phyloP scores from a whole-genome alignment of 2,888 invertebrate species.

The Cerceris rybyensis region DNA sequence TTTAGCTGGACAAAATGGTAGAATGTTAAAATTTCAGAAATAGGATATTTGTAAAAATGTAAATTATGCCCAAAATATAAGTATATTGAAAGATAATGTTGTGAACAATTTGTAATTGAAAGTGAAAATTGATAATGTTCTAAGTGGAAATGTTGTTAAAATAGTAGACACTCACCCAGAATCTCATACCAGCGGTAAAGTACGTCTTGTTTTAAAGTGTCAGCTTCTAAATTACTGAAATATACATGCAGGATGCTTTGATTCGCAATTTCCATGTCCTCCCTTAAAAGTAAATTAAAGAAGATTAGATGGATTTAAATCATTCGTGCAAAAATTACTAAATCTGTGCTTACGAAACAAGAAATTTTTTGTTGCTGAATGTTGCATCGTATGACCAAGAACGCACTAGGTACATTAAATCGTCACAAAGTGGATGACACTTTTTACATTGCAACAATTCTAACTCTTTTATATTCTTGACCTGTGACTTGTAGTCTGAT shows the following conservation, averaged over 20 bases:
- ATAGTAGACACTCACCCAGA: constrained; percentile 75
- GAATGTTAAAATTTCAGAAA: not conserved
- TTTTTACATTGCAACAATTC: constrained; percentile 59
- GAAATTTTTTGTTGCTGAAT: too few relatives aligned
- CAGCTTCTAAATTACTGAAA: constrained; percentile 71
- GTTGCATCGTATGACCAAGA: too few relatives aligned
- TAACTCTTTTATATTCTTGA: not conserved
- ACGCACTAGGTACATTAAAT: constrained; percentile 55
- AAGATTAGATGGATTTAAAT: too few relatives aligned
- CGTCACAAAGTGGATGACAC: constrained; percentile 73
- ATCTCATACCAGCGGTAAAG: constrained; percentile 77
- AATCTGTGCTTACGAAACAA: too few relatives aligned
- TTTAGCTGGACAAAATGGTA: not conserved
- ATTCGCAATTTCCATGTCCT: constrained; percentile 54
- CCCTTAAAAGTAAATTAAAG: not conserved
- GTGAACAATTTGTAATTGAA: not conserved
- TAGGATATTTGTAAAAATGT: not conserved
- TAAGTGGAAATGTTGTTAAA: not conserved
- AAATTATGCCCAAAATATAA: not conserved
- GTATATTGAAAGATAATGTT: not conserved
- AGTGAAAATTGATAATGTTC: not conserved
- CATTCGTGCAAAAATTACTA: too few relatives aligned
- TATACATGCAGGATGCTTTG: constrained; percentile 75
- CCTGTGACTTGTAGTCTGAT: not conserved
- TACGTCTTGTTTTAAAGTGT: constrained; percentile 74